Percentiles rank a stretch among this genome's conserved stretches.
Evolutionary conservation across 92 coral and sea anemone species (phyloP).

Genomic region (Virgularia gustaviana): DNA sequence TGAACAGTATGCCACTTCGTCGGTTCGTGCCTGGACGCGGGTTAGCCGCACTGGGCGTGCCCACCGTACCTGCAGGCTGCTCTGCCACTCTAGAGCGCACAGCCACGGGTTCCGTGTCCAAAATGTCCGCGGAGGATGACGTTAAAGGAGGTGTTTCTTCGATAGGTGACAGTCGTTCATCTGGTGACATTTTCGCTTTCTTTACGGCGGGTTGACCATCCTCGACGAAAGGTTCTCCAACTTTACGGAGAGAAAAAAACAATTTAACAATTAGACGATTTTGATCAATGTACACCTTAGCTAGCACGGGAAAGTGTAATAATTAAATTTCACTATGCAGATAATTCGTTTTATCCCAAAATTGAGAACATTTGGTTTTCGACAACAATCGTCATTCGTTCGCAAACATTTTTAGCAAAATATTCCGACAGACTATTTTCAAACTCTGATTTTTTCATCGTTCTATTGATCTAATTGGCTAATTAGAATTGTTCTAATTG

Average conservation of each 20-base stretch:
- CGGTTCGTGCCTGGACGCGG: constrained; percentile 99
- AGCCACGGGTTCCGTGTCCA: constrained; percentile 38
- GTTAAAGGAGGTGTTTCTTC: constrained; percentile 39
- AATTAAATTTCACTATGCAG: too few species aligned
- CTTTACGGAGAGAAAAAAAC: neutral
- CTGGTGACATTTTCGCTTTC: constrained; percentile 30
- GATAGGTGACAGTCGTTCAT: constrained; percentile 39
- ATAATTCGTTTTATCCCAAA: too few species aligned
- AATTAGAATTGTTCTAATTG: too few species aligned
- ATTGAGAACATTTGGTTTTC: too few species aligned
- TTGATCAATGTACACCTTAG: neutral
- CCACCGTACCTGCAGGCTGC: constrained; percentile 48
- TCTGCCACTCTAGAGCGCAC: constrained; percentile 43
- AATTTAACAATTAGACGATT: neutral
- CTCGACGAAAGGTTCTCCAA: constrained; percentile 7
- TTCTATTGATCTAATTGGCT: too few species aligned
- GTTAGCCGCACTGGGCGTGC: constrained; percentile 73
- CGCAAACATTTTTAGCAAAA: too few species aligned
- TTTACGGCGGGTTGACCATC: constrained; percentile 14
- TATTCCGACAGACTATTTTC: too few species aligned
- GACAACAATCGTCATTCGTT: too few species aligned
- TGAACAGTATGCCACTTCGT: constrained; percentile 96
- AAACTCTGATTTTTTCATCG: too few species aligned
- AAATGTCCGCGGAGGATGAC: constrained; percentile 19
- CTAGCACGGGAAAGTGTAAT: too few species aligned